phyloP scores from a whole-genome alignment of 1,140 invertebrate species.

The Drosophila asahinai region DNA sequence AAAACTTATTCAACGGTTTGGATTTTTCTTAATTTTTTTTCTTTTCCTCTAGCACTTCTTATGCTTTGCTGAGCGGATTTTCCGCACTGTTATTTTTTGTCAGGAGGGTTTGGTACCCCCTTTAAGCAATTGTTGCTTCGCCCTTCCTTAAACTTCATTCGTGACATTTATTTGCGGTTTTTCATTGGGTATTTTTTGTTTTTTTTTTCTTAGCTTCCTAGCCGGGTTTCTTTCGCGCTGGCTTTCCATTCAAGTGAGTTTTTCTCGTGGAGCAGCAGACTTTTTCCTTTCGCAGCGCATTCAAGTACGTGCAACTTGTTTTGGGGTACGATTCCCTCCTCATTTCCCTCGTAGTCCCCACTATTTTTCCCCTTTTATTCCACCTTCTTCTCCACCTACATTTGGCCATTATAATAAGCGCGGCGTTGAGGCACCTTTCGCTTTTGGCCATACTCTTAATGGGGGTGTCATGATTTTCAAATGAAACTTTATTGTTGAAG shows the following conservation, averaged over 20 bases:
- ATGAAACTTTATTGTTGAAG: slow-evolving; percentile 2
- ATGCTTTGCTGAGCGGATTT: slow-evolving; percentile 60
- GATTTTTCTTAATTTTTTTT: slow-evolving; percentile 63
- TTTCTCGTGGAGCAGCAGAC: slow-evolving; percentile 27
- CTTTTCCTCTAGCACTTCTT: slow-evolving; percentile 22
- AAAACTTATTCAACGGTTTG: slow-evolving; percentile 57
- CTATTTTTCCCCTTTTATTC: neutral
- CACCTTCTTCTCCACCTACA: slow-evolving; percentile 11
- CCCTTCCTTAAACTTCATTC: slow-evolving; percentile 64
- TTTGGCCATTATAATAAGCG: slow-evolving; percentile 47
- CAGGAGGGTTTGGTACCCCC: slow-evolving; percentile 12
- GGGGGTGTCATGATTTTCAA: slow-evolving; percentile 8
- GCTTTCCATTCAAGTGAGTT: slow-evolving; percentile 49
- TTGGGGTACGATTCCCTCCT: slow-evolving; percentile 18
- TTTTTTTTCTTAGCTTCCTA: slow-evolving; percentile 15
- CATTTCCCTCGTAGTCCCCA: neutral
- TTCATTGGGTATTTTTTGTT: slow-evolving; percentile 25
- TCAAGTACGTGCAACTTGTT: slow-evolving; percentile 77
- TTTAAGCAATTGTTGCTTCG: slow-evolving; percentile 67
- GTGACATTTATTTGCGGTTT: slow-evolving; percentile 78
- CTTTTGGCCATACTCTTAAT: slow-evolving; percentile 45
- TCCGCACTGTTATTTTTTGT: slow-evolving; percentile 61
- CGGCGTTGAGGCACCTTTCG: slow-evolving; percentile 61
- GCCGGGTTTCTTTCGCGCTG: slow-evolving; percentile 23
- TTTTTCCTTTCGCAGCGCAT: slow-evolving; percentile 54